Base-by-base conservation (phyloP, 1,140 invertebrate genomes). In the Harlomillsia oculata region DNA sequence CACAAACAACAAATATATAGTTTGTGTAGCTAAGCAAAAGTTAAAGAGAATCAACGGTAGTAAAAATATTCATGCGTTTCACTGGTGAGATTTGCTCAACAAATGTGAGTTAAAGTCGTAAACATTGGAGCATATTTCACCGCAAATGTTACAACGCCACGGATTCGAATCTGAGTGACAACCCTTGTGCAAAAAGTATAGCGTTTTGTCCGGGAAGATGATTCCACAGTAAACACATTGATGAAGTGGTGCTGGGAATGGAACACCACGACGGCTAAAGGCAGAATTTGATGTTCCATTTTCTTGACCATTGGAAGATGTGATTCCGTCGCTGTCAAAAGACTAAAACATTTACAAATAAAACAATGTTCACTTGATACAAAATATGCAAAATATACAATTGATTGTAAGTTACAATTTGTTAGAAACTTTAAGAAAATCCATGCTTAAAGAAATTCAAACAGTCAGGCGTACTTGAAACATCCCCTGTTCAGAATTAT, bases 91-190 rank as follows among this genome's bases (percentile, higher is more conserved):
- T 70, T 91, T 90, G 73, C 88, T 92, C 56, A 94, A 76, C 69
- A 95, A 78, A 80, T 97, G 94, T 61, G 90, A 89, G 76, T 94
- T 93, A 75, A 97, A 97, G 72, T 95, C 89, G 73, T 96, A 95
- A 29, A 93, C 83, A 69, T 94, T 92, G 68, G 81, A 84, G 71
- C 89, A 93, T 67, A 86, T 82, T 72, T 92, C 87, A 25, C 91
- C 91, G 72, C 94, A 97, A 63, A 96, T 89, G 75, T 97, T 97
- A 74, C 94, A 97, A 72, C 92, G 92, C 90, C 91, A 97, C 0
- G 93, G 92, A 76, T 96, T 93, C 59, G 89, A 87, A 66, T 95
- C 88, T 61, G 89, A 92, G 75, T 97, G 94, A 70, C 94, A 89
- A 59, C 92, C 92, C 76, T 95, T 96, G 76, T 97, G 94, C 44